These are phyloP conservation scores for Cottus gobio DNA, from an alignment of 2,113 vertebrate genomes.

Conservation along the genomic window DNA sequence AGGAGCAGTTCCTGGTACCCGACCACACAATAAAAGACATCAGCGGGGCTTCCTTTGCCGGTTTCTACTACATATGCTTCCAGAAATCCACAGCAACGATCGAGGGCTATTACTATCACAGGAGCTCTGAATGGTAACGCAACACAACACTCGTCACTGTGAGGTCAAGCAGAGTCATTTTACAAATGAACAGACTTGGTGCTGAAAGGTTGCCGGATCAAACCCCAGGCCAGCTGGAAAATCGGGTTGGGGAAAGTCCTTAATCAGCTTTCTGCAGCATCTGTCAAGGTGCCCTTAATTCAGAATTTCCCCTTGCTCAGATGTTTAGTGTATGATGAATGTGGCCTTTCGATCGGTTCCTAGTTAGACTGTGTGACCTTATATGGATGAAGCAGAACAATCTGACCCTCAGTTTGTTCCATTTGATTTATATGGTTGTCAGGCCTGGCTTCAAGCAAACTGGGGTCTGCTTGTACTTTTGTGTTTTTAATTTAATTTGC, in stretches of 20 bases:
- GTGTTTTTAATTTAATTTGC: conserved; percentile 27
- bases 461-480: not conserved
- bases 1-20: conserved; percentile 99
- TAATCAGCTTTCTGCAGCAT: not conserved
- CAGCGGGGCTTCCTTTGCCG: conserved; percentile 98
- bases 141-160: not conserved
- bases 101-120: conserved; percentile 99
- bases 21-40: conserved; percentile 99
- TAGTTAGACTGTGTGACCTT: conserved; percentile 17
- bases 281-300: not conserved
- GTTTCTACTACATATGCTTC: conserved; percentile 99
- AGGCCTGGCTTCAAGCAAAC: conserved; percentile 12
- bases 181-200: not conserved
- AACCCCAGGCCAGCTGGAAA: conserved; percentile 4
- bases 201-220: not conserved
- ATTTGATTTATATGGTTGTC: not conserved
- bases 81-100: conserved; percentile 99
- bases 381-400: conserved; percentile 1
- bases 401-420: not conserved
- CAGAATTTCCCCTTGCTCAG: not conserved
- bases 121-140: conserved; percentile 98
- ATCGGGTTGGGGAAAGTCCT: not conserved
- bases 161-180: not conserved
- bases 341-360: not conserved
- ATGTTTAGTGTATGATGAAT: conserved; percentile 9